phyloP scores from a whole-genome alignment of 2,888 invertebrate species.

The Masnerella sp. region DNA sequence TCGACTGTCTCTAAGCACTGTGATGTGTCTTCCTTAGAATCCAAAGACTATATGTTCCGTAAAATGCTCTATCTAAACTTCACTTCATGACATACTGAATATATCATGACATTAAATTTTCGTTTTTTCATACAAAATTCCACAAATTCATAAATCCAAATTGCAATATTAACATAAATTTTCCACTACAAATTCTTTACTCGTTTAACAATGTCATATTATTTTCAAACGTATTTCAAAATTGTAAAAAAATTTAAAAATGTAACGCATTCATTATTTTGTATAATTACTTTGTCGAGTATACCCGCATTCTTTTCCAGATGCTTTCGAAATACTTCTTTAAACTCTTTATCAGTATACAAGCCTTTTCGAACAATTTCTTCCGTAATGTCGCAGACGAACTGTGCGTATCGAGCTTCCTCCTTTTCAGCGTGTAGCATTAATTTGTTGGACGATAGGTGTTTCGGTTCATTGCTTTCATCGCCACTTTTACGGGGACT shows the following conservation, averaged over 20 bases:
- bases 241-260: not conserved
- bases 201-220: too few relatives aligned
- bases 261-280: slow-evolving; percentile 12
- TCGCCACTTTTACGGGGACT: slow-evolving; percentile 29
- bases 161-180: too few relatives aligned
- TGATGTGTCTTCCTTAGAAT: too few relatives aligned
- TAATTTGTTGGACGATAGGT: slow-evolving; percentile 22
- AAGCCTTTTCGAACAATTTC: slow-evolving; percentile 80
- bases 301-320: slow-evolving; percentile 77
- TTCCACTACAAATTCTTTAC: too few relatives aligned
- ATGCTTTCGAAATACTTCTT: slow-evolving; percentile 79
- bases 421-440: slow-evolving; percentile 59
- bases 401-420: slow-evolving; percentile 75
- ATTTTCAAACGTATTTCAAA: too few relatives aligned
- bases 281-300: slow-evolving; percentile 76
- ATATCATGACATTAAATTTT: too few relatives aligned
- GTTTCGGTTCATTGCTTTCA: slow-evolving; percentile 27
- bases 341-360: slow-evolving; percentile 79
- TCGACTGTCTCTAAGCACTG: too few relatives aligned
- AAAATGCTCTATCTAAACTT: too few relatives aligned
- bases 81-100: too few relatives aligned
- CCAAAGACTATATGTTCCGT: too few relatives aligned
- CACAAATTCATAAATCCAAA: too few relatives aligned
- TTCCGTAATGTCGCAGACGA: slow-evolving; percentile 79
- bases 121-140: too few relatives aligned